Conservation (phyloP, 2,113 vertebrate species). For the Periophthalmus modestus region DNA sequence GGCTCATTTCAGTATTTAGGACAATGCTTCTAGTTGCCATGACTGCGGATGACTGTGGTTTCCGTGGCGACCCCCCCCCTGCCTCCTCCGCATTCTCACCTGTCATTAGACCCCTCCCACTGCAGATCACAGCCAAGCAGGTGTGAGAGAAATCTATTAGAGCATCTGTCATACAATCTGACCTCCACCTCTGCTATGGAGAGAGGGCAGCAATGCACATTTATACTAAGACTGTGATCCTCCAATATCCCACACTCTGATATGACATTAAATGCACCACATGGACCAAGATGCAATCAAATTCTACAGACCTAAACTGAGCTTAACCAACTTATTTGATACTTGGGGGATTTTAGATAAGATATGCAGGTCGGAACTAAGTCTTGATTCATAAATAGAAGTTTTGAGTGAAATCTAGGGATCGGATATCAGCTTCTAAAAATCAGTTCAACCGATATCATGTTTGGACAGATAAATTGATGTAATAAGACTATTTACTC, state of each 20-base stretch:
- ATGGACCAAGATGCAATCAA: neutral
- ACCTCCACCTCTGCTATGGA: conserved; percentile 17
- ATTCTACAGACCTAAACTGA: too few species aligned
- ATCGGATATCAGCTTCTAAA: too few species aligned
- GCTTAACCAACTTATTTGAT: too few species aligned
- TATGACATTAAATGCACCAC: neutral
- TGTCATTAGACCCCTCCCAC: conserved; percentile 55
- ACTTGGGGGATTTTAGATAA: too few species aligned
- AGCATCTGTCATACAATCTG: conserved; percentile 55
- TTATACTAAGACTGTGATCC: conserved; percentile 6
- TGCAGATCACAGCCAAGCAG: conserved; percentile 57
- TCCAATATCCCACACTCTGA: neutral
- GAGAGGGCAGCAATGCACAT: neutral
- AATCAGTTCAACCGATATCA: too few species aligned
- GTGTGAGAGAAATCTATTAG: conserved; percentile 71
- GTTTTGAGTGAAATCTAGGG: too few species aligned
- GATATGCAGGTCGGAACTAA: too few species aligned
- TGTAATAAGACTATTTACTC: too few species aligned
- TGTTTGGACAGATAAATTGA: too few species aligned
- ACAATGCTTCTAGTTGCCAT: neutral
- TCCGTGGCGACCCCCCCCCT: conserved; percentile 23
- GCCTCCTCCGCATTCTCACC: conserved; percentile 35
- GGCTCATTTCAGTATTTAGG: neutral
- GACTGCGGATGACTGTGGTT: conserved; percentile 15
- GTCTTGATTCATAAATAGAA: too few species aligned